phyloP scores from a whole-genome alignment of 2,888 invertebrate species.

The Lucinisca nassula region DNA sequence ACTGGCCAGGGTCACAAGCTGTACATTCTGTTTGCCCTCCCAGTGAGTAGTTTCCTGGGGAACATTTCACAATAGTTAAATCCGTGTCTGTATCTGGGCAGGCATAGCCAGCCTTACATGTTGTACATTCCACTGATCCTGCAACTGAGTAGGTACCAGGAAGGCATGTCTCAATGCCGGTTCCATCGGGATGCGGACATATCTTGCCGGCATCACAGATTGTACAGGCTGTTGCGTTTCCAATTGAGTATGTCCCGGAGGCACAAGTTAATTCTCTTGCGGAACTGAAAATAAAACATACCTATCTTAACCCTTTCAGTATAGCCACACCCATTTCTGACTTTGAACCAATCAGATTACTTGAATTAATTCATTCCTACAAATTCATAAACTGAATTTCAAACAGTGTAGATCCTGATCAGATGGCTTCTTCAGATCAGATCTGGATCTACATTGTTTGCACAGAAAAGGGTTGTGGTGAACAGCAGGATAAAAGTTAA shows the following conservation, averaged over 20 bases:
- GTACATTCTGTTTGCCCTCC: constrained; percentile 76
- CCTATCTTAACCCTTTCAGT: no score
- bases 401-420: no score
- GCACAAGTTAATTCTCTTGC: constrained; percentile 66
- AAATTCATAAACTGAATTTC: no score
- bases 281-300: neutral
- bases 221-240: constrained; percentile 79
- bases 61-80: constrained; percentile 67
- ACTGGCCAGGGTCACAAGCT: constrained; percentile 79
- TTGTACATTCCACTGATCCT: constrained; percentile 75
- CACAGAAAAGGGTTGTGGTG: no score
- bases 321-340: no score
- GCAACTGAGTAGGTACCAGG: constrained; percentile 82
- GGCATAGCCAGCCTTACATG: constrained; percentile 78
- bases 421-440: no score
- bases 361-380: no score
- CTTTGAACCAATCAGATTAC: no score
- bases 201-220: constrained; percentile 82
- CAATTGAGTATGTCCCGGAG: constrained; percentile 80
- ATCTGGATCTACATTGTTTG: no score
- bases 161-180: constrained; percentile 78
- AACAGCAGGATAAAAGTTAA: no score
- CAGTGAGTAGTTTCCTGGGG: constrained; percentile 76
- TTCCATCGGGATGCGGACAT: constrained; percentile 83
- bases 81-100: constrained; percentile 76